phyloP scores from a whole-genome alignment of 2,113 vertebrate species.

The Centrocercus urophasianus region DNA sequence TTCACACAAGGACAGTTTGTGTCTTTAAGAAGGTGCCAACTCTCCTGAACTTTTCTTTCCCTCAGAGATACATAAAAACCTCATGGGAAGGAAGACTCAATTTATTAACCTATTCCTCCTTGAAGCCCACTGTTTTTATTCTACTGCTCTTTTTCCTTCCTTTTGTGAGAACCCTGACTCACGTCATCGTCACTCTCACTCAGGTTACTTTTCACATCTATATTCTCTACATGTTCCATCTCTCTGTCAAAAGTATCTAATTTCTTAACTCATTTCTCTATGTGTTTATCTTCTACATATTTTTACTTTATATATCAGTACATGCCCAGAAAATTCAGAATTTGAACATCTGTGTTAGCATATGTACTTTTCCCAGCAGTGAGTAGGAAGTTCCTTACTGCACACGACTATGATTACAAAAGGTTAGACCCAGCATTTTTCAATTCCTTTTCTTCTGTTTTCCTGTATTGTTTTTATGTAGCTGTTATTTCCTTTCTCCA shows the following conservation, averaged over 20 bases:
- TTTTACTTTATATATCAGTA: background rate
- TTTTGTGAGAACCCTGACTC: background rate
- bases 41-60: conserved; percentile 55
- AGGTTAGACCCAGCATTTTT: background rate
- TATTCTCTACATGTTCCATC: background rate
- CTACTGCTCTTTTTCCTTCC: background rate
- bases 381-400: background rate
- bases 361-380: background rate
- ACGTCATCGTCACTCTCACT: background rate
- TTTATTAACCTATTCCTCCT: background rate
- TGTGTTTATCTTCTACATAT: background rate
- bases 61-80: conserved; percentile 19
- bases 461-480: background rate
- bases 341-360: background rate
- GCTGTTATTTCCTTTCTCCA: background rate
- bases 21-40: conserved; percentile 47
- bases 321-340: background rate
- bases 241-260: background rate
- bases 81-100: background rate
- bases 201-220: background rate
- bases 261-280: background rate
- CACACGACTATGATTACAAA: background rate
- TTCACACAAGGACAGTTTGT: conserved; percentile 15
- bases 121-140: conserved; percentile 19
- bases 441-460: background rate